These are phyloP conservation scores for Zaprionus lineosus DNA, from an alignment of 2,888 invertebrate species.

Conservation along the genomic window DNA sequence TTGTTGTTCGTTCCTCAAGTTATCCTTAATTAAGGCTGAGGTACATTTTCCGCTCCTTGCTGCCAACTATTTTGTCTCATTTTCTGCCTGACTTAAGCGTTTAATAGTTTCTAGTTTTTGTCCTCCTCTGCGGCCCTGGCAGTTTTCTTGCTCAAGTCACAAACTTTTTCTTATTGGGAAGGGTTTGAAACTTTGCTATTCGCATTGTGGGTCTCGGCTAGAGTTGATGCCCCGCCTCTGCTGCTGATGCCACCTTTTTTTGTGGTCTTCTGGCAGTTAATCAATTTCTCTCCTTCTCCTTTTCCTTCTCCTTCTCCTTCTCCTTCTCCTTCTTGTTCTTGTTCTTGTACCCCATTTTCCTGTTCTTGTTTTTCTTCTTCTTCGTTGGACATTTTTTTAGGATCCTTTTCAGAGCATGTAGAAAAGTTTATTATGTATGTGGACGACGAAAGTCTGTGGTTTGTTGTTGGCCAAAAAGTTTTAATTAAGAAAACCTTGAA, in stretches of 20 bases:
- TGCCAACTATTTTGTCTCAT: conserved; percentile 80
- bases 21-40: conserved; percentile 63
- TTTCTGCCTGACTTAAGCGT: conserved; percentile 81
- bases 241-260: conserved; percentile 45
- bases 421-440: conserved; percentile 71
- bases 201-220: conserved; percentile 22
- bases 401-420: conserved; percentile 40
- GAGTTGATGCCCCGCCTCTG: conserved; percentile 27
- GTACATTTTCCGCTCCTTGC: conserved; percentile 20
- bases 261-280: conserved; percentile 70
- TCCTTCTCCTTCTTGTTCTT: conserved; percentile 32
- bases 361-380: conserved; percentile 31
- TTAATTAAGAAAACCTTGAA: conserved; percentile 82
- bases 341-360: conserved; percentile 33
- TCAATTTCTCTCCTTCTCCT: conserved; percentile 64
- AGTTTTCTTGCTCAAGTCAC: conserved; percentile 65
- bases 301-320: conserved; percentile 24
- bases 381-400: too few relatives aligned
- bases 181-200: conserved; percentile 50
- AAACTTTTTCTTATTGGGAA: conserved; percentile 56
- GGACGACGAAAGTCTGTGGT: conserved; percentile 49
- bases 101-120: conserved; percentile 79
- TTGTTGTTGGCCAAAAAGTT: conserved; percentile 73
- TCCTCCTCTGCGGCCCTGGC: conserved; percentile 26
- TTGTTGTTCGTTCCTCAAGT: conserved; percentile 20